These are phyloP conservation scores for Piprites chloris DNA, from an alignment of 2,113 vertebrate genomes.

Conservation along the genomic window DNA sequence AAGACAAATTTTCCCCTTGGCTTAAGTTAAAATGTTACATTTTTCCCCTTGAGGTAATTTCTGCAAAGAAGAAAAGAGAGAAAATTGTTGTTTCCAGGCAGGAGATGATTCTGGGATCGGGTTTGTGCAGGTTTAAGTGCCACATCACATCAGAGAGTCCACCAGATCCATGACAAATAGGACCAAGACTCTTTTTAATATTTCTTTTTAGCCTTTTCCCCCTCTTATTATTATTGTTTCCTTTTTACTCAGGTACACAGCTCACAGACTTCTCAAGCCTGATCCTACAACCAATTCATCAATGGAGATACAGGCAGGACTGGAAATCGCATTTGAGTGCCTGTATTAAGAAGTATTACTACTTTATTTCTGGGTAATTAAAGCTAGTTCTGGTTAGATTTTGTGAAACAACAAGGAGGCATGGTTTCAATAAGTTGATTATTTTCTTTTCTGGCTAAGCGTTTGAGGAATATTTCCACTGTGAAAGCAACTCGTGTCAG, in stretches of 20 bases:
- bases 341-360: neutral
- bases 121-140: neutral
- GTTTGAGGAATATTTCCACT: slow-evolving; percentile 19
- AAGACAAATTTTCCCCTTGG: neutral
- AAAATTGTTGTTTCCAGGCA: neutral
- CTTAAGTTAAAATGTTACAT: neutral
- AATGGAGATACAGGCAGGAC: neutral
- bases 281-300: neutral
- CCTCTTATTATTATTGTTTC: neutral
- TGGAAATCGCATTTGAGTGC: neutral
- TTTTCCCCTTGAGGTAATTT: neutral
- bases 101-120: neutral
- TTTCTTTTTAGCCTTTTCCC: neutral
- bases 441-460: neutral
- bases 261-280: neutral
- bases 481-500: neutral
- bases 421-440: neutral
- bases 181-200: neutral
- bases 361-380: slow-evolving; percentile 4
- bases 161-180: neutral
- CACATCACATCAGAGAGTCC: neutral
- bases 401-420: neutral
- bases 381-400: neutral
- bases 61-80: neutral
- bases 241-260: neutral